Percentiles rank a stretch among this genome's conserved stretches.
phyloP scores from a whole-genome alignment of 2,797 vertebrate genomes.

The Anguilla obscura region DNA sequence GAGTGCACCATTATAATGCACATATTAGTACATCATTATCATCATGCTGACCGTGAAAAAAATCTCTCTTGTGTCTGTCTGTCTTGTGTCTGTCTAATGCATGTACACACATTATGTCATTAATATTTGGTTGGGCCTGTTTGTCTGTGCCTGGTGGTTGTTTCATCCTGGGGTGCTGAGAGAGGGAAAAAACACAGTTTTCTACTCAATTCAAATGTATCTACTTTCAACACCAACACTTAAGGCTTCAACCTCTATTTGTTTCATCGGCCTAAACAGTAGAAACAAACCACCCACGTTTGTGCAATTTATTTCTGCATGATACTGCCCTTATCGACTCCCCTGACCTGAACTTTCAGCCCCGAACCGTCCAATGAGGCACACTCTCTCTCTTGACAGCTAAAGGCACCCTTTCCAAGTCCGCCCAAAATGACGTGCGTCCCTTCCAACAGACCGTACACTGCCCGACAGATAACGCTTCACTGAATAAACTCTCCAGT shows the following conservation, averaged over 20 bases:
- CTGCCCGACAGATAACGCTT: not conserved
- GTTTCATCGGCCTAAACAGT: not conserved
- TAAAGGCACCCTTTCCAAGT: not conserved
- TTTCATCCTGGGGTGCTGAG: not conserved
- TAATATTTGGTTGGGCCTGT: not conserved
- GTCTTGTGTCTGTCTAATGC: not conserved
- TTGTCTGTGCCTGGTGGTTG: not conserved
- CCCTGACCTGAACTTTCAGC: not conserved
- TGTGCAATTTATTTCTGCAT: not conserved
- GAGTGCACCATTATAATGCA: not conserved
- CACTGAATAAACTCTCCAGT: not conserved
- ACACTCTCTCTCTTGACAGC: not conserved
- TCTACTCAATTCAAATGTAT: not conserved
- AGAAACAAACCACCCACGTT: not conserved
- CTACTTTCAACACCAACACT: not conserved
- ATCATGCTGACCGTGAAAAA: not conserved
- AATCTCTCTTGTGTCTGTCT: too few species aligned
- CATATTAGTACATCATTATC: not conserved
- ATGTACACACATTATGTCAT: not conserved
- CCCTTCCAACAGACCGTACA: not conserved
- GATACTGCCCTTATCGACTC: not conserved
- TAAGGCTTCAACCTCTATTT: not conserved
- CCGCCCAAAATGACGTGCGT: not conserved
- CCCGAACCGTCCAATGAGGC: not conserved
- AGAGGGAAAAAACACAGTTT: not conserved